Base-by-base conservation (phyloP, 2,113 vertebrate species). In the Thomomys bottae region DNA sequence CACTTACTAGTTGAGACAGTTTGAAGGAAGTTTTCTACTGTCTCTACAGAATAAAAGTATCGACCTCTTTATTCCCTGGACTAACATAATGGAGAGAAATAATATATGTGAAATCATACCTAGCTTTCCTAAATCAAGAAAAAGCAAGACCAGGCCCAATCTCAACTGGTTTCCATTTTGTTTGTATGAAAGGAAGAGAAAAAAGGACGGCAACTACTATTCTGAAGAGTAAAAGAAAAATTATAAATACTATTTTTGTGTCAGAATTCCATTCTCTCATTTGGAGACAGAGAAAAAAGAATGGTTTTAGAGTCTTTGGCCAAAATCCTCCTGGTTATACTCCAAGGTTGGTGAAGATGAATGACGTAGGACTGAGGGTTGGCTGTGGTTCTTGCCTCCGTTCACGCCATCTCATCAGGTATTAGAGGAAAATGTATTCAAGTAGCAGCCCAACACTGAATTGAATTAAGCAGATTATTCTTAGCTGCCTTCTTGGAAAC, bases 251-350 rank as follows among this genome's bases (percentile, higher is more conserved):
- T 23, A 70, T 42, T 87, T 91, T 40, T 75, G n/a, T 11, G 26
- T 92, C 30, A 70, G 24, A 80, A 86, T 71, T 67, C 8, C 20
- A 67, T 79, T 72, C 94, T 42, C 63, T 89, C 14, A 61, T 84
- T 84, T 79, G 61, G 54, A 93, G 26, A 75, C 18, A 88, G 32
- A 71, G 38, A 30, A 38, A 86, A 78, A 76, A 93, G 66, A 20
- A 14, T 24, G 76, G 3, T 34, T 92, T 86, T 38, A 8, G 61
- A 75, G 18, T 66, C 36, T 61, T 80, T 87, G 11, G n/a, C 54
- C 40, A 72, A 73, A 90, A 42, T 3, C 67, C 5, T 21, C n/a
- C 76, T 80, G 72, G 61, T 15, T 72, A n/a, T n/a, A 34, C 28
- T 26, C 17, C 26, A 38, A 18, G 3, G 0, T 45, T 57, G 34